Percentiles rank a stretch among this genome's conserved stretches.
These are phyloP conservation scores for Rhea pennata DNA, from an alignment of 2,113 vertebrate genomes.

Conservation along the genomic window DNA sequence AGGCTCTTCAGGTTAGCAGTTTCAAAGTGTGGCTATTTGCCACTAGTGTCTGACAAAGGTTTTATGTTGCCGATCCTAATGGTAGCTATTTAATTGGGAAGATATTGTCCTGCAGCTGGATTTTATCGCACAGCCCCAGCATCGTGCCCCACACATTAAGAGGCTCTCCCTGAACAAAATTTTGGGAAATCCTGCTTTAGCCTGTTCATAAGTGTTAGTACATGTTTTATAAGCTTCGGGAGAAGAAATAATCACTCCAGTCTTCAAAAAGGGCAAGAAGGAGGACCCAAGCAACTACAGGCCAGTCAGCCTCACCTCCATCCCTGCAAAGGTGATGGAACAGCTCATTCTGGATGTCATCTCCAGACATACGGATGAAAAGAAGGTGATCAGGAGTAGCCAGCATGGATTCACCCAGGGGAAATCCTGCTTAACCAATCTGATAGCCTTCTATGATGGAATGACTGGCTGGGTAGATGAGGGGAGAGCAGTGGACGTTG, in stretches of 20 bases:
- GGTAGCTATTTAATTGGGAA: neutral
- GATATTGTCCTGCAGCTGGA: accelerated
- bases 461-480: no score
- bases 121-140: neutral
- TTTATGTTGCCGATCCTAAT: neutral
- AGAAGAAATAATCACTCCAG: neutral
- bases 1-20: neutral
- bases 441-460: no score
- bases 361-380: no score
- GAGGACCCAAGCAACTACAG: no score
- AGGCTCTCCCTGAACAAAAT: neutral
- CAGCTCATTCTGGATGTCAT: no score
- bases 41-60: neutral
- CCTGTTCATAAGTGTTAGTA: neutral
- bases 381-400: no score
- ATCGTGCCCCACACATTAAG: neutral
- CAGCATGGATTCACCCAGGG: no score
- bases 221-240: neutral
- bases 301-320: no score
- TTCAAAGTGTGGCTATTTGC: neutral
- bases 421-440: no score
- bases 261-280: no score
- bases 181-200: neutral
- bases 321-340: no score
- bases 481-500: no score